Evolutionary conservation across 2,113 vertebrate species (phyloP), one percentile per base, ranked within the genome.

Genomic region (Prochilodus magdalenae): DNA sequence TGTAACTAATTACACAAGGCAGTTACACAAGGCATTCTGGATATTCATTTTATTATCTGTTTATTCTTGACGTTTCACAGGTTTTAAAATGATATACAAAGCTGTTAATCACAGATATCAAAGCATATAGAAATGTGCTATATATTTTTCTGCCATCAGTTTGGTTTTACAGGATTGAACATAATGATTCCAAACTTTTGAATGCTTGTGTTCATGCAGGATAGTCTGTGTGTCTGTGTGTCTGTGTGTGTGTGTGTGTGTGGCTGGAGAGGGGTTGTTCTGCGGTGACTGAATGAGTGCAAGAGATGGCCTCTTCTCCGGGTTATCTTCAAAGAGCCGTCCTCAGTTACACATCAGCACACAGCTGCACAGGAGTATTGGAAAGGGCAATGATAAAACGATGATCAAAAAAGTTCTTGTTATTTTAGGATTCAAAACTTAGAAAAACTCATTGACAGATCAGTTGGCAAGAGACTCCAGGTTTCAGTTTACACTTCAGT

Each of bases 311-410:
- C 76, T 79, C 65, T 70, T 2, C 65, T 67, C 29, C 12, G 51
- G 65, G 76, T 79, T 79, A 79, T 79, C 76, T 55, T 69, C 76
- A 79, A 79, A 79, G 76, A 70, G 30, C 30, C 33, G 3, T 22
- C 49, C 63, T 78, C 63, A 16, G 40, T 53, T 55, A 40, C 65
- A 33, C 67, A 79, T 69, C 63, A 36, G 49, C 53, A 44, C 65
- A 79, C 15, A 26, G 76, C 29, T 57, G 18, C 20, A 66, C 51
- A 11, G 44, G 40, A 57, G 30, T 18, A 8, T 18, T 79, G 40
- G 26, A 55, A 57, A 53, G 13, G 33, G 20, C 6, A 3, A 13
- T 33, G 62, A 18, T 10, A 53, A 5, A 77, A 67, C 26, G n/a
- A n/a, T 15, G 4, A 1, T 18, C 40, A 0, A 36, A 8, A 67